Evolutionary conservation across 2,888 invertebrate species (phyloP).

Genomic region (Tipula helvola): DNA sequence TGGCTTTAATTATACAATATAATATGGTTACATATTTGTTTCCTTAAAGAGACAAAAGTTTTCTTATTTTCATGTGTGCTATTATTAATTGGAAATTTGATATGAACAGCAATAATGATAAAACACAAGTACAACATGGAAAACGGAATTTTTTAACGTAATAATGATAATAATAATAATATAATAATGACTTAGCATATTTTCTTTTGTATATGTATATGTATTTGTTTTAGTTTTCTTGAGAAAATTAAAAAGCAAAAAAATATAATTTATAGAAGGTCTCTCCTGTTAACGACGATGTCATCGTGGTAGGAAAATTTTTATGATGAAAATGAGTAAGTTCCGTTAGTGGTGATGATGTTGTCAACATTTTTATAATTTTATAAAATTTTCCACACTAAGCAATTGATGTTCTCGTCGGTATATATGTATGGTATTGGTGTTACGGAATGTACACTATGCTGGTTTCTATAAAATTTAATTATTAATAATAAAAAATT

Average conservation of each 20-base stretch:
- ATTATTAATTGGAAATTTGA: conserved; percentile 4
- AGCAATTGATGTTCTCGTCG: neutral
- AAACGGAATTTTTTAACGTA: neutral
- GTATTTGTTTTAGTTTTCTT: neutral
- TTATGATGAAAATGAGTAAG: neutral
- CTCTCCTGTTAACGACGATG: neutral
- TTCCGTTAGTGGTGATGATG: neutral
- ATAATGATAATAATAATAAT: neutral
- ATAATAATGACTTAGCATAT: neutral
- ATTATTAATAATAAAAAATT: neutral
- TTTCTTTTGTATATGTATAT: neutral
- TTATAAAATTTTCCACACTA: neutral
- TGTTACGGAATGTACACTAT: neutral
- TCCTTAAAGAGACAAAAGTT: neutral
- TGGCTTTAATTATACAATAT: neutral
- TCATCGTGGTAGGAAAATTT: neutral
- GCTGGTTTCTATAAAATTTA: neutral
- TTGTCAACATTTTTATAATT: neutral
- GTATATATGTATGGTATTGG: neutral
- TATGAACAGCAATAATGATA: neutral
- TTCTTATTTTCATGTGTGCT: neutral
- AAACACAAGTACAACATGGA: neutral
- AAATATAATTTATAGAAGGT: neutral
- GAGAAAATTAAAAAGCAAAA: neutral
- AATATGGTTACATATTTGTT: neutral